Evolutionary conservation across 2,888 invertebrate genomes (phyloP).

Genomic region (Chrysolina americana): DNA sequence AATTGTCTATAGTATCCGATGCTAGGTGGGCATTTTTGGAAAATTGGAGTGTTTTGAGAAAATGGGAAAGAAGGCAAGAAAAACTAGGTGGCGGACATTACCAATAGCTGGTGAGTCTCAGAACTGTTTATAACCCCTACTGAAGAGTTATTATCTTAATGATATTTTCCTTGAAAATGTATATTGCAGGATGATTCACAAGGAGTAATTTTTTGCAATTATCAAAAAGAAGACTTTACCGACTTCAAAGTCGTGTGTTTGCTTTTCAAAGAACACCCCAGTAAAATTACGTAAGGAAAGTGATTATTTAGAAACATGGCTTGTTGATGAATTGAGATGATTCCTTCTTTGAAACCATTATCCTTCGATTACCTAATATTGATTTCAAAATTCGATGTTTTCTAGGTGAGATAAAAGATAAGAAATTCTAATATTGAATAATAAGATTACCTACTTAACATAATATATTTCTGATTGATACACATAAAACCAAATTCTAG

Average conservation of each 20-base stretch:
- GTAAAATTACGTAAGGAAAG: not conserved
- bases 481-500: not conserved
- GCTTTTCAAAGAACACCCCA: not conserved
- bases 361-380: not conserved
- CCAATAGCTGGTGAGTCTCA: constrained; percentile 72
- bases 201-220: no score
- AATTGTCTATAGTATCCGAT: constrained; percentile 45
- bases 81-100: constrained; percentile 77
- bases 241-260: not conserved
- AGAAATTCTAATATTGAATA: not conserved
- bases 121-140: constrained; percentile 25
- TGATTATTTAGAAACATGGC: not conserved
- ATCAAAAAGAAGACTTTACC: no score
- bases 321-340: not conserved
- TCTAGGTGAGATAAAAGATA: not conserved
- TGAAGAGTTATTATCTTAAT: not conserved
- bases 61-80: constrained; percentile 76
- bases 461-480: not conserved
- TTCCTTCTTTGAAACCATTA: not conserved
- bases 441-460: not conserved
- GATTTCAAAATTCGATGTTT: not conserved
- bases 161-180: no score
- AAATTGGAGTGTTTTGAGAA: constrained; percentile 54
- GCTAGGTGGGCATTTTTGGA: constrained; percentile 43
- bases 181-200: no score